phyloP scores from a whole-genome alignment of 2,113 vertebrate genomes.

The Pterocles orientalis region DNA sequence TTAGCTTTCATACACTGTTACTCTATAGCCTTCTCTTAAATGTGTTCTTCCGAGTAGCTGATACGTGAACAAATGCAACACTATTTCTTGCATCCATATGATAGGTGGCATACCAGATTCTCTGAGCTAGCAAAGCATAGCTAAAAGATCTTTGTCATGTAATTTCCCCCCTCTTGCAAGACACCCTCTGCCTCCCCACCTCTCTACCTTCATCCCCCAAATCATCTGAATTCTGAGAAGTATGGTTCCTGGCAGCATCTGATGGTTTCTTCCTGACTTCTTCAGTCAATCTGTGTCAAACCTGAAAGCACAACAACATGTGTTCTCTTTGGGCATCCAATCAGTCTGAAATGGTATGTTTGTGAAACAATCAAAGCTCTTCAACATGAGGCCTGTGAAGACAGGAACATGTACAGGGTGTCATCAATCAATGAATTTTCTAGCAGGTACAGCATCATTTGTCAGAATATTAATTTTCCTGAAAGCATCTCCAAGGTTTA shows the following conservation, averaged over 20 bases:
- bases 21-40: neutral
- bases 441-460: neutral
- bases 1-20: neutral
- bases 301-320: neutral
- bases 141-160: neutral
- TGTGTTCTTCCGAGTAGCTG: neutral
- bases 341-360: neutral
- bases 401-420: accelerated
- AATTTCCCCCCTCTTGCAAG: neutral
- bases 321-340: neutral
- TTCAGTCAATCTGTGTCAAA: neutral
- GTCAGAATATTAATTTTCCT: neutral
- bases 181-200: accelerated
- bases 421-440: neutral
- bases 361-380: neutral
- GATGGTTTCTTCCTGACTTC: neutral
- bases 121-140: neutral
- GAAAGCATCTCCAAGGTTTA: neutral
- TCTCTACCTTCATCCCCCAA: accelerated
- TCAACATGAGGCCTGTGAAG: neutral
- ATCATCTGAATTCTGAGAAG: neutral
- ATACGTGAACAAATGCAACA: neutral
- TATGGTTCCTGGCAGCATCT: neutral
- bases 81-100: neutral
- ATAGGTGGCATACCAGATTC: neutral